Base-by-base conservation (phyloP, 2,797 vertebrate species). In the Lagorchestes hirsutus region DNA sequence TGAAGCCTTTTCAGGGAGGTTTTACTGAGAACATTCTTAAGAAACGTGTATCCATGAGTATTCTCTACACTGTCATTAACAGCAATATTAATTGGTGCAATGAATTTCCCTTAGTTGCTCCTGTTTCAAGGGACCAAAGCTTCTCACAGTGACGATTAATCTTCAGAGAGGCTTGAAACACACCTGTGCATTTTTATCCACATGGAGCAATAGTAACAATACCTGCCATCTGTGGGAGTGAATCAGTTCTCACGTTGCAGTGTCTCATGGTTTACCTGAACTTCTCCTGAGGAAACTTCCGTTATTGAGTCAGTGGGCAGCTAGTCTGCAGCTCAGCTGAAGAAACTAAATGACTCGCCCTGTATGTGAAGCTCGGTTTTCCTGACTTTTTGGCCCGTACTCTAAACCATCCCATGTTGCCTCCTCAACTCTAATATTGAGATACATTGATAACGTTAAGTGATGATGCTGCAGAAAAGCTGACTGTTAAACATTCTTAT, bases 1-100 rank as follows among this genome's bases (percentile, higher is more conserved):
- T 29, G 92, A 22, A 95, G 22, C n/a, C n/a, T 92, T 91, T 94
- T 96, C 74, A 92, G 82, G 57, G 24, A 67, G 91, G 22, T 91
- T 82, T 82, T 52, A 55, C 27, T 90, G 40, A 95, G 95, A 94
- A 94, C 8, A 0, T 92, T 93, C 93, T 91, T 91, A 46, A 91
- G 52, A 96, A 95, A 92, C 52, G 1, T 31, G 34, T 59, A 27
- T 34, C 94, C 1, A 1, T 58, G 54, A 92, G 40, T 59, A 0
- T 52, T 95, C 52, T 55, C 40, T 94, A 90, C 29, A 57, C 12
- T 40, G 93, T 54, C 93, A 90, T 22, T 54, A 82, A 82, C 24
- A 46, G n/a, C 18, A 82, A 0, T 40, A 82, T 74, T 74, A 74
- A 40, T 74, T 28, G 4, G 62, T 74, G 16, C 18, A 22, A 24